Conservation (phyloP, 2,888 invertebrate genomes). For the Norana najaformis region DNA sequence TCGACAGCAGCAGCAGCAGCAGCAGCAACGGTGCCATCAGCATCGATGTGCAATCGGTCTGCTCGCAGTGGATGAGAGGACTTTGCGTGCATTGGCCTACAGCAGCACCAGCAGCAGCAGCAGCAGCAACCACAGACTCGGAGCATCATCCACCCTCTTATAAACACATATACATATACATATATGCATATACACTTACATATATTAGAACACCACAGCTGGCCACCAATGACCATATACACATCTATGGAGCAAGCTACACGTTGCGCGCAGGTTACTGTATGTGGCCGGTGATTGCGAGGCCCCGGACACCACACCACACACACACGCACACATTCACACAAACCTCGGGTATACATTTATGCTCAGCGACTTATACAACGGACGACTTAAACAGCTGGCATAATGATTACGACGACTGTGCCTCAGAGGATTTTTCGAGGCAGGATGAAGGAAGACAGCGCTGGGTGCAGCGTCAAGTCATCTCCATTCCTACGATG, state of each 20-base stretch:
- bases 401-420: background rate
- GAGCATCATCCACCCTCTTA: background rate
- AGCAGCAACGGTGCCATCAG: background rate
- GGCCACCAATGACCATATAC: background rate
- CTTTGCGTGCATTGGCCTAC: slow-evolving; percentile 13
- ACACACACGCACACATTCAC: background rate
- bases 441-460: background rate
- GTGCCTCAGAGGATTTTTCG: background rate
- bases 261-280: background rate
- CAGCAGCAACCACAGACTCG: background rate
- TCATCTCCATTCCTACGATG: background rate
- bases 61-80: background rate
- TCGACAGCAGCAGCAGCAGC: background rate
- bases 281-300: background rate
- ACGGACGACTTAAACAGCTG: slow-evolving; percentile 3
- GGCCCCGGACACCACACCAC: background rate
- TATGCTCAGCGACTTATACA: slow-evolving; percentile 6
- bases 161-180: background rate
- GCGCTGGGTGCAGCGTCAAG: background rate
- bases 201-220: background rate
- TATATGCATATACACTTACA: background rate
- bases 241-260: background rate
- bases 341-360: background rate
- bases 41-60: slow-evolving; percentile 22
- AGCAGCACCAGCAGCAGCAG: background rate